Evolutionary conservation across 2,113 vertebrate species (phyloP), one percentile per base, ranked within the genome.

Genomic region (Periophthalmodon schlosseri): DNA sequence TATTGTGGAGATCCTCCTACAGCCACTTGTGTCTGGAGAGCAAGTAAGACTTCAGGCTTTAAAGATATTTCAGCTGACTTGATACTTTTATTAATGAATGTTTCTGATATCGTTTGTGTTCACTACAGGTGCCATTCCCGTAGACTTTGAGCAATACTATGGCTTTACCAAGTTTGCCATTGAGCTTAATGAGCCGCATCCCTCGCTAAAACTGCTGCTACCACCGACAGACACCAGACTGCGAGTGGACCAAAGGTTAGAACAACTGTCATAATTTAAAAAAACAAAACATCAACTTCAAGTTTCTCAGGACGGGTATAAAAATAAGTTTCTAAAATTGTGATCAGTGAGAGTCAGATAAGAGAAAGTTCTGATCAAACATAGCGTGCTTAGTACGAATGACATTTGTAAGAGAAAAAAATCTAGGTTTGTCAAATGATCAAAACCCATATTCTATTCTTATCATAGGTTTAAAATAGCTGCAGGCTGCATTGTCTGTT

Each of bases 141-240:
- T 93, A 49, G 94, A 94, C 79, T 89, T 93, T n/a, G 96, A 99
- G 70, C 95, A 96, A 73, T 98, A 96, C 90, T 99, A 97, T 13
- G 96, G 98, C 76, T 98, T 99, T 85, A 99, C 98, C 20, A 96
- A 96, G 52, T 99, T 97, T 93, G 96, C 98, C 23, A 83, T 98
- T 72, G 97, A 96, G 85, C 92, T 99, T 82, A 99, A 99, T 73
- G 98, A 99, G 88, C 77, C 98, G 83, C 94, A 97, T 4, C 78
- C 89, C 0, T 89, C 89, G 23, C 91, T 88, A 14, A 96, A 93
- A 83, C 77, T 84, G 47, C 89, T 96, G 64, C 94, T 99, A 20
- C 97, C 98, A 39, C 89, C 95, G 20, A 98, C 95, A 46, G 98
- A 99, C 87, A 99, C 96, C 49, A 93, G 97, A 72, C 95, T 97